A percentile compares a stretch with the other conserved stretches of the same genome.
These are phyloP conservation scores for Telenomus remus DNA, from an alignment of 1,140 invertebrate species.

Conservation along the genomic window DNA sequence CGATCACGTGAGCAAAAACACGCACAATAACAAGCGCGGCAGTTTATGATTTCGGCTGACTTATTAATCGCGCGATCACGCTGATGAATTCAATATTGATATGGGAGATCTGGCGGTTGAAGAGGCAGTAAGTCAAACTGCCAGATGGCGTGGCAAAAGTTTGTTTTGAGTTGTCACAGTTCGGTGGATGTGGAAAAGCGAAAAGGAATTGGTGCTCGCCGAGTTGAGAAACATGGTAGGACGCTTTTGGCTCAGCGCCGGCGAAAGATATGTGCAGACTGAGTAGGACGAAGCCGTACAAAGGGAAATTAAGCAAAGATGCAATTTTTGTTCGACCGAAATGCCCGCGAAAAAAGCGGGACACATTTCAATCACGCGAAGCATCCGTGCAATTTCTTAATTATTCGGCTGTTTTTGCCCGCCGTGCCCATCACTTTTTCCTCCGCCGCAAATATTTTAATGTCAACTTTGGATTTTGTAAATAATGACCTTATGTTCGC, in stretches of 20 bases:
- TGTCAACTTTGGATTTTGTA: not conserved
- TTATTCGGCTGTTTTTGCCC: slow-evolving; percentile 1
- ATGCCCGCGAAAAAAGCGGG: not conserved
- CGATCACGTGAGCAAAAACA: slow-evolving; percentile 44
- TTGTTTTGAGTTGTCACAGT: slow-evolving; percentile 43
- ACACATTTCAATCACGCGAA: slow-evolving; percentile 5
- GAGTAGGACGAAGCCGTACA: slow-evolving; percentile 5
- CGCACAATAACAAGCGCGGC: slow-evolving; percentile 60
- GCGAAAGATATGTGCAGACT: slow-evolving; percentile 21
- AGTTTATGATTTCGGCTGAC: slow-evolving; percentile 14
- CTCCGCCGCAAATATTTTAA: not conserved
- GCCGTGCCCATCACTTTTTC: not conserved
- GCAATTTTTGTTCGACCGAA: slow-evolving; percentile 6
- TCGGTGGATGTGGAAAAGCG: slow-evolving; percentile 42
- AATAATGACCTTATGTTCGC: too few relatives aligned
- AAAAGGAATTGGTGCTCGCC: slow-evolving; percentile 39
- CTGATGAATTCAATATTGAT: slow-evolving; percentile 17
- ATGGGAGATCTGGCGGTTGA: not conserved
- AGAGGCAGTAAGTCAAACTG: not conserved
- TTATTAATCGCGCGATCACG: slow-evolving; percentile 13
- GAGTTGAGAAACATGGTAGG: slow-evolving; percentile 29
- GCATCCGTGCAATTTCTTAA: slow-evolving; percentile 9
- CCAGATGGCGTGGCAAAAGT: slow-evolving; percentile 3
- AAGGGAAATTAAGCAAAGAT: slow-evolving; percentile 25
- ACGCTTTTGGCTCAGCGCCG: slow-evolving; percentile 1